These are phyloP conservation scores for Drosophila rellima DNA, from an alignment of 2,888 invertebrate species.

Conservation along the genomic window DNA sequence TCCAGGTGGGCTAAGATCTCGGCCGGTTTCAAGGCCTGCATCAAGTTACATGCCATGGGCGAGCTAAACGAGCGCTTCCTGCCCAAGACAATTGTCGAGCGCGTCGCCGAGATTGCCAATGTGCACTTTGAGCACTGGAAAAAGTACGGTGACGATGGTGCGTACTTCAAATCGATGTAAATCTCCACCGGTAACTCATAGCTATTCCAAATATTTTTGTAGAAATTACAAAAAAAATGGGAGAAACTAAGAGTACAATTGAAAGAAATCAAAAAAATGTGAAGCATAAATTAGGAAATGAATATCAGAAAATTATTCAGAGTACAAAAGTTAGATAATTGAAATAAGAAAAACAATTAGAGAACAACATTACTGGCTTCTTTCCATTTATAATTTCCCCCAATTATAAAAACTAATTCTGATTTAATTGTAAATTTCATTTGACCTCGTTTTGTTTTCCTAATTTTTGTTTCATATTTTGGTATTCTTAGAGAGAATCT, in stretches of 20 bases:
- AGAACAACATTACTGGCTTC: too few species aligned
- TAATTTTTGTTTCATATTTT: too few species aligned
- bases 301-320: neutral
- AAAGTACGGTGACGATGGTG: slow-evolving; percentile 75
- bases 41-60: slow-evolving; percentile 89
- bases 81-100: slow-evolving; percentile 86
- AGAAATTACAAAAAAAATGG: too few species aligned
- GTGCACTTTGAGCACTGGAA: slow-evolving; percentile 90
- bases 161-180: slow-evolving; percentile 13
- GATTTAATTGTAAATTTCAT: too few species aligned
- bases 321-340: neutral
- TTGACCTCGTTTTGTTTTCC: too few species aligned
- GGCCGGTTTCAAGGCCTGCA: slow-evolving; percentile 92
- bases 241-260: neutral
- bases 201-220: too few species aligned
- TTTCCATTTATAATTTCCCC: too few species aligned
- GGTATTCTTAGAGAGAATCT: too few species aligned
- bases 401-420: too few species aligned
- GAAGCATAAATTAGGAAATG: neutral
- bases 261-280: neutral
- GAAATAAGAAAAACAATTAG: too few species aligned
- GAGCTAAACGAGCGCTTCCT: slow-evolving; percentile 91
- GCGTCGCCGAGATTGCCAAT: slow-evolving; percentile 80
- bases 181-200: too few species aligned
- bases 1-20: slow-evolving; percentile 91